Base-by-base conservation (phyloP, 2,797 vertebrate species). In the Callimico goeldii region DNA sequence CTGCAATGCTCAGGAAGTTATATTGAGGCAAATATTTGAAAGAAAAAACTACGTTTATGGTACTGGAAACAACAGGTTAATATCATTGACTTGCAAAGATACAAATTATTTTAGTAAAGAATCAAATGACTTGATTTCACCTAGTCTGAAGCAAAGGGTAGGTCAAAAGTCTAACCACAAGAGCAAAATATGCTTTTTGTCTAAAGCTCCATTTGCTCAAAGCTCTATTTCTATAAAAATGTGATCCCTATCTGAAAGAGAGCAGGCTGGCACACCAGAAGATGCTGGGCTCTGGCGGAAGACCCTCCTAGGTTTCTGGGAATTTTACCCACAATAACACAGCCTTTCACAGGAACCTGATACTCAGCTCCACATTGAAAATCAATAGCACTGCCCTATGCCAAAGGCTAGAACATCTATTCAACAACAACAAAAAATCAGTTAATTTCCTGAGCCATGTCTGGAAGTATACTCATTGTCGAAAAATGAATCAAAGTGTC, bases 51-150 rank as follows among this genome's bases (percentile, higher is more conserved):
- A 36, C 30, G 8, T 61, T 43, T 41, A n/a, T 61, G 58, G 14
- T 75, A 55, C 7, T 41, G 7, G 43, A 96, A 33, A 86, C 15
- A 39, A 5, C 14, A 88, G 57, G 57, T 83, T 90, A 80, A 84
- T 94, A 33, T 24, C 61, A 94, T 57, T 95, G 94, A 97, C 88
- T 93, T 88, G 22, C 41, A 92, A 46, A 39, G 26, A 73, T n/a
- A 17, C 52, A 64, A 58, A 94, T 91, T 73, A 91, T 82, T 50
- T 86, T 52, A 77, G 24, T 58, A 82, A 90, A 94, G 39, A 85
- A 91, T 84, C 36, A 70, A 22, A 39, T 67, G 10, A 72, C 22
- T 76, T 7, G 30, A 72, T 93, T 90, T 90, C 36, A 61, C 33
- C n/a, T 86, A 79, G 14, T 64, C 8, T 22, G 57, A 82, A 90